A percentile compares a stretch with the other conserved stretches of the same genome.
phyloP scores from a whole-genome alignment of 1,140 invertebrate genomes.

The Bombus pyrosoma region DNA sequence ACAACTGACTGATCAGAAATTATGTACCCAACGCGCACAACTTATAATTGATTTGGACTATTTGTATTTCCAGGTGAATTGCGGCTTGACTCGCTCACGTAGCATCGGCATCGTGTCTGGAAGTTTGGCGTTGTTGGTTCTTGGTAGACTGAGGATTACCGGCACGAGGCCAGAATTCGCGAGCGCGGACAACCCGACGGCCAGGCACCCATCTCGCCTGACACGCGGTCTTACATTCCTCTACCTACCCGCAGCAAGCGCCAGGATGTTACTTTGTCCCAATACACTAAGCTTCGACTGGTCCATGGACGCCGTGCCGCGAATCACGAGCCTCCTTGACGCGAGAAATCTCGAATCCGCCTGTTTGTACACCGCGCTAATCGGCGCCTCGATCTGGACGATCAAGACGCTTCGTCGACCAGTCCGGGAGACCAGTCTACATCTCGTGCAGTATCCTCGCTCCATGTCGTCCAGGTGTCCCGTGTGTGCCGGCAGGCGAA shows the following conservation, averaged over 20 bases:
- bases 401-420: conserved; percentile 67
- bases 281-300: conserved; percentile 95
- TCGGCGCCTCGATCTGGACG: conserved; percentile 73
- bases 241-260: conserved; percentile 94
- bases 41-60: not conserved
- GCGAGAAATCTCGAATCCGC: conserved; percentile 88
- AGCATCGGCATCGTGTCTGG: conserved; percentile 77
- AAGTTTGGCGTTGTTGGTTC: conserved; percentile 75
- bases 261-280: conserved; percentile 91
- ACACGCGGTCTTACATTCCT: conserved; percentile 92
- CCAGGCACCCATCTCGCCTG: conserved; percentile 87
- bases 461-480: conserved; percentile 71
- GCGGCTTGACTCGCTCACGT: conserved; percentile 64
- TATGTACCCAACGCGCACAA: not conserved
- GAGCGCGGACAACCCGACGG: conserved; percentile 94
- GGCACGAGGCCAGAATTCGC: conserved; percentile 88
- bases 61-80: conserved; percentile 62
- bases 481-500: conserved; percentile 77
- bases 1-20: not conserved
- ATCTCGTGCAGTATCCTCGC: conserved; percentile 47
- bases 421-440: not conserved
- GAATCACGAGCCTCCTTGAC: conserved; percentile 89
- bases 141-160: conserved; percentile 78
- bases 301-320: conserved; percentile 96
- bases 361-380: conserved; percentile 87